These are phyloP conservation scores for Rhagonycha fulva DNA, from an alignment of 2,888 invertebrate species.

Conservation along the genomic window DNA sequence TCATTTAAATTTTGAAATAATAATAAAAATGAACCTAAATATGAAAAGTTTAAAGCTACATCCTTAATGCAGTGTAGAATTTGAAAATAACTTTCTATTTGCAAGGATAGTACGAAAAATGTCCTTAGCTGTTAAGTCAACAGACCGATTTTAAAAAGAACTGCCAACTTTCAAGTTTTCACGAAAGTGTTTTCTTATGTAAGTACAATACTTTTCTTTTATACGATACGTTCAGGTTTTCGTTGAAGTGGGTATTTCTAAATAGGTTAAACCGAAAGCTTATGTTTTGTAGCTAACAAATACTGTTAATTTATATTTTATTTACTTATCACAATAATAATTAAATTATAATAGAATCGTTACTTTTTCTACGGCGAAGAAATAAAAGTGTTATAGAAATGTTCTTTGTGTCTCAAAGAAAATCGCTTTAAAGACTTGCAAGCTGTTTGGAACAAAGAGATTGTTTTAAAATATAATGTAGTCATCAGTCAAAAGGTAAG, in stretches of 20 bases:
- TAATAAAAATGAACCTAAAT: not conserved
- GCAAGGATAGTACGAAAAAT: not conserved
- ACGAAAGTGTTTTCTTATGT: not conserved
- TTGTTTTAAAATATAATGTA: not conserved
- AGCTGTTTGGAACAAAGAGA: not conserved
- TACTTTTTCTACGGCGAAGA: too few species aligned
- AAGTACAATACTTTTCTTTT: not conserved
- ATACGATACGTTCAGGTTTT: not conserved
- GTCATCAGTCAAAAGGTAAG: not conserved
- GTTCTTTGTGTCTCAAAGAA: too few species aligned
- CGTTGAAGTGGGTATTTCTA: not conserved
- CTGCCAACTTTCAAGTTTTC: not conserved
- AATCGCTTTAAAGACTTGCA: too few species aligned
- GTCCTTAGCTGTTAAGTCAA: not conserved
- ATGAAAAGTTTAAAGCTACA: not conserved
- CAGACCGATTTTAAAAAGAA: not conserved
- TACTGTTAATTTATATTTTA: not conserved
- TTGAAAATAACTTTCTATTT: not conserved
- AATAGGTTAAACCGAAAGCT: not conserved
- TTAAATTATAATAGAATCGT: too few species aligned
- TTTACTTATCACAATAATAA: too few species aligned
- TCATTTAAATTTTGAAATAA: not conserved
- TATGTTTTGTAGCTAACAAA: not conserved
- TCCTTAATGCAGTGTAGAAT: not conserved
- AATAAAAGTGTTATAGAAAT: too few species aligned